phyloP scores from a whole-genome alignment of 2,113 vertebrate genomes.

The Eudyptes chrysolophus region DNA sequence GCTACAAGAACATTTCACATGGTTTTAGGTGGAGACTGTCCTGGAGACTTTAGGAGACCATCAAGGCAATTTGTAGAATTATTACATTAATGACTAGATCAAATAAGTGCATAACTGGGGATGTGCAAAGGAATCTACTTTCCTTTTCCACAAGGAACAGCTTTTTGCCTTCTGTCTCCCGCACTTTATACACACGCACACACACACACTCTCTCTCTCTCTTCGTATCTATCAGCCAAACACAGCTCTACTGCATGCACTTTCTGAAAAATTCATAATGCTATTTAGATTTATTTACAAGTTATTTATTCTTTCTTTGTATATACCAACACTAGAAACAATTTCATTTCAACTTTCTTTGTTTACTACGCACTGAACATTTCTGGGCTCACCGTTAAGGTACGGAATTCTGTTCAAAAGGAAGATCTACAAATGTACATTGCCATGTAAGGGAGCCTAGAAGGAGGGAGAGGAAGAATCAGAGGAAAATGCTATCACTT shows the following conservation, averaged over 20 bases:
- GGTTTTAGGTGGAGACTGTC: background rate
- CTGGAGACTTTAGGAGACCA: background rate
- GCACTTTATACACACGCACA: background rate
- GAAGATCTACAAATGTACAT: background rate
- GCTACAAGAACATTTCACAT: background rate
- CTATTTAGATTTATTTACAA: conserved; percentile 36
- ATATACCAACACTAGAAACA: background rate
- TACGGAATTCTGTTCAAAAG: background rate
- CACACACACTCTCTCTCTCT: background rate
- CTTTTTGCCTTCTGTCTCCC: conserved; percentile 30
- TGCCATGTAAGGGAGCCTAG: background rate
- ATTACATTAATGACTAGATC: background rate
- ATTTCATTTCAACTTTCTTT: background rate
- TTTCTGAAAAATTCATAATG: conserved; percentile 32
- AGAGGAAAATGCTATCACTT: background rate
- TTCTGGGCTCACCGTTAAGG: background rate
- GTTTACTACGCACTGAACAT: background rate
- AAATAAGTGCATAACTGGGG: background rate
- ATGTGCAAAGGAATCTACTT: background rate
- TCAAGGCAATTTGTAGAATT: background rate
- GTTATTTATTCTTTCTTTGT: conserved; percentile 8
- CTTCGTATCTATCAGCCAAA: background rate
- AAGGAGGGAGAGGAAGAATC: background rate
- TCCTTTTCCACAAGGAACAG: background rate
- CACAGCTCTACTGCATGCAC: background rate